Base-by-base conservation (phyloP, 2,888 invertebrate species). In the Ichneumoninae sp. region DNA sequence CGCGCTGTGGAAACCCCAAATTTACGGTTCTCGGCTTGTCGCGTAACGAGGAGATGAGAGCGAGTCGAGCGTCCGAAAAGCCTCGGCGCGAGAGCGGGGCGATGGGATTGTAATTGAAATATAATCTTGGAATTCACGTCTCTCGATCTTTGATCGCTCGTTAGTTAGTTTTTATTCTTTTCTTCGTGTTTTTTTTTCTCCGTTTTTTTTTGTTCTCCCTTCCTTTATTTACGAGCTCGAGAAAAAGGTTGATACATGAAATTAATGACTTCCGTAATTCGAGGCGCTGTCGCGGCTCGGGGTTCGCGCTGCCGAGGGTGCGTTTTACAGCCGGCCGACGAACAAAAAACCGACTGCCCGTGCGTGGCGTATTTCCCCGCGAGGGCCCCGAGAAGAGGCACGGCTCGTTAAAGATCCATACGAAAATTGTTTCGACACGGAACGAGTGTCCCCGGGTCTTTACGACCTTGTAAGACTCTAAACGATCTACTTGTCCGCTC, bases 391-490 rank as follows among this genome's bases (percentile, higher is more conserved):
- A 68, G 57, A 7, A 47, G 30, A 69, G 22, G 68, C 26, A 72
- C 78, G 69, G 75, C 75, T 80, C 80, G 80, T 81, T 83, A 84
- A 80, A 84, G 10, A 75, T 75, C 54, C 82, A 83, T 84, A 80
- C 70, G 78, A 77, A 84, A 78, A 78, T 70, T 82, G 71, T 82
- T 83, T 60, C 77, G 77, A 80, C 71, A 80, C 80, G 83, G 79
- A 79, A 79, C 52, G 69, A 78, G 65, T 80, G 70, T 66, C 80
- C 68, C 68, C 44, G 57, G 80, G 78, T 47, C 75, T 84, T 86
- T 84, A 84, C 80, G 86, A 84, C 78, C 86, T 84, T 84, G 86
- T 84, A 83, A 77, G 80, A 78, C 84, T 77, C 77, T 82, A 82
- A 84, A 82, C 82, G 86, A 82, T 84, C 82, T 82, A 79, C 78